Evolutionary conservation across 64 coral and sea anemone genomes (phyloP), one percentile per base, ranked within the genome.

Genomic region (Pocillopora verrucosa): DNA sequence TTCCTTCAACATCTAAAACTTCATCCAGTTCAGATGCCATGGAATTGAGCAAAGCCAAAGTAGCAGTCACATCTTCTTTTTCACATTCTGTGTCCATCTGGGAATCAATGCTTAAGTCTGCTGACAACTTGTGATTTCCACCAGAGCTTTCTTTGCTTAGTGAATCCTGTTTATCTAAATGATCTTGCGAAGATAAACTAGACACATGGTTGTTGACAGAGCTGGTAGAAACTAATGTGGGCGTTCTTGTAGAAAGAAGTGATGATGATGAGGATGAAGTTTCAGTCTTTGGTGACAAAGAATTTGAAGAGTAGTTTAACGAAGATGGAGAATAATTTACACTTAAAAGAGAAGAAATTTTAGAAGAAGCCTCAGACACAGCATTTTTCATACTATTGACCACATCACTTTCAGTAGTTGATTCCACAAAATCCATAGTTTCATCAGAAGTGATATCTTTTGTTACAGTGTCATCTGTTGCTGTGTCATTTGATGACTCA

Each of bases 21-120:
- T 88, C 80, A 41, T 81, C 89, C 15, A 91, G 82, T 86, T 91
- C 89, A 67, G 72, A 81, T 75, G 89, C 89, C 89, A 91, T 91
- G 4, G 89, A 91, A 75, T 91, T 81, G 34, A 91, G 80, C 16
- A 91, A 68, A 59, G 89, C 89, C 41, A 91, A 83, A 26, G 89
- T 91, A 19, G 89, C 89, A 10, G 89, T 91, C 1, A 91, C 89
- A 72, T 91, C 89, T 34, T 91, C 89, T 56, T 91, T 91, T 62
- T 91, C 89, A 16, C 59, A 14, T 11, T 86, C 89, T 16, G 80
- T 60, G 16, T 84, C 89, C 26, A 74, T 82, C 5, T 30, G 68
- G 13, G 38, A 22, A 13, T 76, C 81, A 12, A 22, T 12, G 15
- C 36, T n/a, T 9, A 36, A 56, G 26, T 79, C 76, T 79, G 11